phyloP scores from a whole-genome alignment of 1,140 invertebrate species.

The Whitmania pigra region DNA sequence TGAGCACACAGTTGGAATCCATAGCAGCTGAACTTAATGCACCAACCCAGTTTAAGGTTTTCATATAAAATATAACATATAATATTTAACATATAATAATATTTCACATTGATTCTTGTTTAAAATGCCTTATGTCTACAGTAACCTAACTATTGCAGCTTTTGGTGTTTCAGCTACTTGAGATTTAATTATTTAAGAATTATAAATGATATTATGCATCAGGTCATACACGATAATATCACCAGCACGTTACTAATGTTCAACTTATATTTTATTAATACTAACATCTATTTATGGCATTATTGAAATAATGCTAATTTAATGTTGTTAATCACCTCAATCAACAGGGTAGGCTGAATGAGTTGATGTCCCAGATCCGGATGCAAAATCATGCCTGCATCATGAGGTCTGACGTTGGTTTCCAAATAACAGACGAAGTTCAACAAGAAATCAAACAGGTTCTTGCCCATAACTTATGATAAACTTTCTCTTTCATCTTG shows the following conservation, averaged over 20 bases:
- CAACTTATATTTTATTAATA: no score
- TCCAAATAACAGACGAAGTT: constrained; percentile 52
- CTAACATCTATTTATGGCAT: no score
- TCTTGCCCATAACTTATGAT: constrained; percentile 20
- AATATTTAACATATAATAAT: no score
- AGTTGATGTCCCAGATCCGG: constrained; percentile 71
- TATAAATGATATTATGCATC: no score
- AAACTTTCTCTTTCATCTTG: no score
- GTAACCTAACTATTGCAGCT: not conserved
- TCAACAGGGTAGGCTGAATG: constrained; percentile 67
- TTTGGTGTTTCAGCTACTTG: not conserved
- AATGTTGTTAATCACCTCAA: not conserved
- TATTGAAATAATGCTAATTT: no score
- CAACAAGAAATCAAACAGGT: constrained; percentile 55
- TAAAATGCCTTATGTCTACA: not conserved
- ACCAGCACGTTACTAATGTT: no score
- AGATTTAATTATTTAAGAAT: no score
- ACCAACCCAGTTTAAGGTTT: constrained; percentile 78
- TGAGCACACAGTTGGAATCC: constrained; percentile 67
- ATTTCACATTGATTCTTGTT: no score
- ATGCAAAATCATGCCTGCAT: constrained; percentile 56
- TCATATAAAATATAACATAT: no score
- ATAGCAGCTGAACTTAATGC: constrained; percentile 72
- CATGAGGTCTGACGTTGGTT: constrained; percentile 39
- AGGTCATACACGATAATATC: no score